Conservation (phyloP, 1,140 invertebrate species). For the Lepidostoma basale region DNA sequence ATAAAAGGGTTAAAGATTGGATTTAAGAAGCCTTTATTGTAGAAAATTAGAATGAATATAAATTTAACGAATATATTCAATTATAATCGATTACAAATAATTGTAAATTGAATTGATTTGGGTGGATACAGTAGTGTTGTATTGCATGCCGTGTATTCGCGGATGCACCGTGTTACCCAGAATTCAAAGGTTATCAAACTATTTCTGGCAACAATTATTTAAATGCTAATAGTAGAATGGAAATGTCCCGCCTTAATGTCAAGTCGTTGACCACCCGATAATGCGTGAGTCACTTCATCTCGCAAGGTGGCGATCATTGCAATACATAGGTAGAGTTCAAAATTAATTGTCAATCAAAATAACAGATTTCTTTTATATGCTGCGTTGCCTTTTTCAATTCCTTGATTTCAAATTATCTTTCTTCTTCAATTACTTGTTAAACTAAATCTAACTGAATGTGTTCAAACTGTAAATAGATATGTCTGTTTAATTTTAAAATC, state of each 20-base stretch:
- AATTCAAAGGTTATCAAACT: constrained; percentile 22
- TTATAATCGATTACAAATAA: too few species aligned
- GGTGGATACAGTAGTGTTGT: not conserved
- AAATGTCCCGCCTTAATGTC: constrained; percentile 9
- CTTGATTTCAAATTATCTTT: not conserved
- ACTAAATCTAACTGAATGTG: too few species aligned
- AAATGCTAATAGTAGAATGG: constrained; percentile 1
- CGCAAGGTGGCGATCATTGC: not conserved
- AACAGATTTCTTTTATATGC: not conserved
- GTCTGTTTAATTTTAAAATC: too few species aligned
- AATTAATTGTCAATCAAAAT: not conserved
- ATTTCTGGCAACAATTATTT: constrained; percentile 26
- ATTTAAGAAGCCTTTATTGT: too few species aligned
- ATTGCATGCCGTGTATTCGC: not conserved
- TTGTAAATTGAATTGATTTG: too few species aligned
- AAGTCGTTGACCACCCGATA: constrained; percentile 1
- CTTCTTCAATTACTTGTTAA: not conserved
- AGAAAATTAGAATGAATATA: too few species aligned
- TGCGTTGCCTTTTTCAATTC: not conserved
- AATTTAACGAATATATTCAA: too few species aligned
- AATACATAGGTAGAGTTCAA: too few species aligned
- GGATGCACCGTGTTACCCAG: not conserved
- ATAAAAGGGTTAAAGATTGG: too few species aligned
- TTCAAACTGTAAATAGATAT: too few species aligned
- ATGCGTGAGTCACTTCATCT: constrained; percentile 2